Conservation (phyloP, 1,140 invertebrate species). For the Trialeurodes vaporariorum region DNA sequence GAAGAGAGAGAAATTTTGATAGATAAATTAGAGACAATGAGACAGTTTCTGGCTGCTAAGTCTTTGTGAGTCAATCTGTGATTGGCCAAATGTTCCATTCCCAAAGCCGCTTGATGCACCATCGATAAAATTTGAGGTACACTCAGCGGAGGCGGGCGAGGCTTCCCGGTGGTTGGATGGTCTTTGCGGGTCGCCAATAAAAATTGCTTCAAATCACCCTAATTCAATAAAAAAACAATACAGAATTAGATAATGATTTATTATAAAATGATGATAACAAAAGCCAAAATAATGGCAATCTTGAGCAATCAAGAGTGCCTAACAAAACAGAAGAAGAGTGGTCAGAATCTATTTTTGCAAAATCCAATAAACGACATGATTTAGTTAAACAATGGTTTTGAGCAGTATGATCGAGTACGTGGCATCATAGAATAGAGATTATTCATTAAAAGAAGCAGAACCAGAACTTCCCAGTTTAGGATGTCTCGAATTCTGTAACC, state of each 20-base stretch:
- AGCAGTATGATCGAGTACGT: background rate
- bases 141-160: conserved; percentile 32
- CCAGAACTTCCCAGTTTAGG: too few species aligned
- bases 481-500: too few species aligned
- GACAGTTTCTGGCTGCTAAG: conserved; percentile 84
- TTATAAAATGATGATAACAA: background rate
- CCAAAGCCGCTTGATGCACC: conserved; percentile 66
- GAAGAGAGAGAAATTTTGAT: conserved; percentile 74
- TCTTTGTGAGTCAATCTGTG: conserved; percentile 71
- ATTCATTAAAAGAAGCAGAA: background rate
- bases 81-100: conserved; percentile 67
- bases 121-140: conserved; percentile 55
- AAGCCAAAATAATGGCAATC: background rate
- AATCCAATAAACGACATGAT: too few species aligned
- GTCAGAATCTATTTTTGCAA: too few species aligned
- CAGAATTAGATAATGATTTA: conserved; percentile 15
- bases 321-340: too few species aligned
- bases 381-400: too few species aligned
- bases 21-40: conserved; percentile 68
- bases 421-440: background rate
- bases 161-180: conserved; percentile 32
- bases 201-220: conserved; percentile 91
- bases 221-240: conserved; percentile 23
- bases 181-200: conserved; percentile 67
- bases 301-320: too few species aligned